Evolutionary conservation across 2,888 invertebrate species (phyloP).

Genomic region (Meta bourneti): DNA sequence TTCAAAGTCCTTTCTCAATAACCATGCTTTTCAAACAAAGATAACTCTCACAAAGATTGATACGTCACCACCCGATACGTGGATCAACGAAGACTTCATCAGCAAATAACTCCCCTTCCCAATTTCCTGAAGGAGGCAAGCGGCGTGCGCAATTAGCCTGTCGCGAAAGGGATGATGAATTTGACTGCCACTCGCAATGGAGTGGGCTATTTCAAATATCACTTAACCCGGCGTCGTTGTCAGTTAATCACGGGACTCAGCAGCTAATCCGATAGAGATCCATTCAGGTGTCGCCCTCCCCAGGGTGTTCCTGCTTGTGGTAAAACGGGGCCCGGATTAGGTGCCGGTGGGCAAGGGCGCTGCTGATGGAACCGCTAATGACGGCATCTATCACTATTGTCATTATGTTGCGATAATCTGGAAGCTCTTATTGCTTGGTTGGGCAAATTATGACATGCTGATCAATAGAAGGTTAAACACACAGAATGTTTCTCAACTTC

Average conservation of each 20-base stretch:
- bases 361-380: neutral
- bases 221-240: constrained; percentile 37
- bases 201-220: constrained; percentile 51
- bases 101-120: neutral
- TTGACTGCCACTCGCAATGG: constrained; percentile 31
- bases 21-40: no score
- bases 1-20: neutral
- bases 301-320: neutral
- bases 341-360: neutral
- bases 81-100: neutral
- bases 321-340: neutral
- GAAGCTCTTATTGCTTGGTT: neutral
- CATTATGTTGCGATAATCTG: neutral
- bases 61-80: neutral
- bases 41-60: neutral
- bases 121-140: neutral
- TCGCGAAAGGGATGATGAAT: constrained; percentile 19
- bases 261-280: neutral
- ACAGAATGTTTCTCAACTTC: no score
- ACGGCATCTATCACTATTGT: neutral
- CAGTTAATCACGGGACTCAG: constrained; percentile 34
- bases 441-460: neutral
- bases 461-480: neutral
- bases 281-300: constrained; percentile 2
- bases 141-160: neutral